These are phyloP conservation scores for Schlechtendalia chinensis DNA, from an alignment of 1,140 invertebrate genomes.

Conservation along the genomic window DNA sequence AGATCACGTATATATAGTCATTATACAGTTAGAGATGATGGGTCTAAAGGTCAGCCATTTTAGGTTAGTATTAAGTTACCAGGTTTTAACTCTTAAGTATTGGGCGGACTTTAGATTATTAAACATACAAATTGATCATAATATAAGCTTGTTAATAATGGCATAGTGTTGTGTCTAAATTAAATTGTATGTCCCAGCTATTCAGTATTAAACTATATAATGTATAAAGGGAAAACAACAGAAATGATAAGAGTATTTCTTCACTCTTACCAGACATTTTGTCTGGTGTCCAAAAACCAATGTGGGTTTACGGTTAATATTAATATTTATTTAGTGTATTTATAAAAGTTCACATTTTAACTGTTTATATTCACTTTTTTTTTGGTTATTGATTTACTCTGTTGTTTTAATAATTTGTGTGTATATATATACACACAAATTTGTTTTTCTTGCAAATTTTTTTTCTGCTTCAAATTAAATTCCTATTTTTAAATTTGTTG, in stretches of 20 bases:
- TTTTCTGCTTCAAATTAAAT: not conserved
- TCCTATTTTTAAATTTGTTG: not conserved
- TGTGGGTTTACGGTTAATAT: conserved; percentile 1
- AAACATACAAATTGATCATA: conserved; percentile 32
- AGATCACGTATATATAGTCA: conserved; percentile 47
- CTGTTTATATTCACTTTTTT: not conserved
- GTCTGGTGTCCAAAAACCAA: not conserved
- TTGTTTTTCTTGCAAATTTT: no score
- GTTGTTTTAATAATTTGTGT: not conserved
- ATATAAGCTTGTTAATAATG: conserved; percentile 37
- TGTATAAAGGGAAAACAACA: not conserved
- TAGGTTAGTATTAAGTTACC: conserved; percentile 42
- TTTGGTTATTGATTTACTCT: conserved; percentile 4
- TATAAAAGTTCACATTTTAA: not conserved
- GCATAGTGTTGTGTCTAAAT: conserved; percentile 2
- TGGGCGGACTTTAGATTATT: conserved; percentile 39
- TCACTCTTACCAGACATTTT: not conserved
- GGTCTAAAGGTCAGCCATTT: conserved; percentile 35
- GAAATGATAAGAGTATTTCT: no score
- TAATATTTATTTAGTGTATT: not conserved
- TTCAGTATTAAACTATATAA: conserved; percentile 44
- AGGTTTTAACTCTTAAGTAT: not conserved
- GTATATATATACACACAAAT: no score
- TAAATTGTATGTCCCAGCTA: conserved; percentile 5
- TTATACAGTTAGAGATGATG: conserved; percentile 45